Evolutionary conservation across 2,888 invertebrate species (phyloP).

Genomic region (Tenthredo notha): DNA sequence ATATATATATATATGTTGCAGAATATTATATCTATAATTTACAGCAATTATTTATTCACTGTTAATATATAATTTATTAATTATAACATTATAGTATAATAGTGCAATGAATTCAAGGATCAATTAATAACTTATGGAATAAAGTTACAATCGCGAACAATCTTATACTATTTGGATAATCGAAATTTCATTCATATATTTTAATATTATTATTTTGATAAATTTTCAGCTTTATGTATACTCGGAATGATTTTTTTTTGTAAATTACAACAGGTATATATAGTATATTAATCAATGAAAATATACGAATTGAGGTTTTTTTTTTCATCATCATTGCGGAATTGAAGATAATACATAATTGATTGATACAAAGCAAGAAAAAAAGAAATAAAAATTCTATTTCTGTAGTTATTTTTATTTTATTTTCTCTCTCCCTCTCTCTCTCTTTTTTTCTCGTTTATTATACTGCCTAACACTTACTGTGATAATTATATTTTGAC

Average conservation of each 20-base stretch:
- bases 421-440: too few relatives aligned
- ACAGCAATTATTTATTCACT: slow-evolving; percentile 36
- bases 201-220: neutral
- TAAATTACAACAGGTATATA: neutral
- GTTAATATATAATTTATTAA: slow-evolving; percentile 21
- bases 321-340: neutral
- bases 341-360: neutral
- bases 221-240: neutral
- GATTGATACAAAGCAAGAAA: slow-evolving; percentile 1
- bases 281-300: neutral
- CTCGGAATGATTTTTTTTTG: neutral
- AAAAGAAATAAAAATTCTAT: neutral
- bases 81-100: slow-evolving; percentile 15
- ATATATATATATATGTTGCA: slow-evolving; percentile 25
- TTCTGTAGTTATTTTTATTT: neutral
- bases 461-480: slow-evolving; percentile 13
- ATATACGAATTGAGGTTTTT: neutral
- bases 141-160: slow-evolving; percentile 17
- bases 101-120: slow-evolving; percentile 31
- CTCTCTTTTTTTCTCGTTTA: neutral
- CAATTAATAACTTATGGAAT: slow-evolving; percentile 25
- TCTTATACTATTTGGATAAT: neutral
- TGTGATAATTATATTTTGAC: slow-evolving; percentile 15
- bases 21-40: slow-evolving; percentile 36
- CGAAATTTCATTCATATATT: neutral